A percentile compares a stretch with the other conserved stretches of the same genome.
phyloP scores from a whole-genome alignment of 2,797 vertebrate genomes.

The Peromyscus aztecus region DNA sequence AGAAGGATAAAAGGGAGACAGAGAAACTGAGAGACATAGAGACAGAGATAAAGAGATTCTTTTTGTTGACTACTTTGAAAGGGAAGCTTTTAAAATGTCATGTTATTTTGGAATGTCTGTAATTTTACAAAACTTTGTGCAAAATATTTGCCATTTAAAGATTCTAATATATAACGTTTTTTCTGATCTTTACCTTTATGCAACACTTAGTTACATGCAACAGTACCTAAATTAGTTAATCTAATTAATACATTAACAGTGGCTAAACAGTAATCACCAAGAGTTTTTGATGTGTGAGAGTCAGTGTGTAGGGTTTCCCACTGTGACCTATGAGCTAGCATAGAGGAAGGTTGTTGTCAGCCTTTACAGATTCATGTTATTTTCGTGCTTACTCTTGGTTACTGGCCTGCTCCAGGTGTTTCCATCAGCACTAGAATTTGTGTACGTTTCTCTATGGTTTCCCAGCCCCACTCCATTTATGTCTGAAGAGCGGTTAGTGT shows the following conservation, averaged over 20 bases:
- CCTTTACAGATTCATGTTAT: background rate
- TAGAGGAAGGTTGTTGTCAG: background rate
- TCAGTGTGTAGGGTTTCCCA: background rate
- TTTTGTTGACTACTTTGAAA: background rate
- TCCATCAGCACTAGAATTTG: background rate
- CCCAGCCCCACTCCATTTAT: background rate
- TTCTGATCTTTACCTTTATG: background rate
- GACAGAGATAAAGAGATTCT: background rate
- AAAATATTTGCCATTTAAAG: slow-evolving; percentile 38
- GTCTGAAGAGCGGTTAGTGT: background rate
- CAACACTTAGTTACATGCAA: background rate
- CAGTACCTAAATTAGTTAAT: slow-evolving; percentile 1
- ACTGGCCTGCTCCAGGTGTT: background rate
- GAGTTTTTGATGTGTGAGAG: slow-evolving; percentile 34
- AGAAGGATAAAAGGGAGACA: background rate
- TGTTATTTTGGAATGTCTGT: background rate
- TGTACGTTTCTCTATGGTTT: background rate
- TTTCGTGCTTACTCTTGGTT: background rate
- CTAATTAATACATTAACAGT: background rate
- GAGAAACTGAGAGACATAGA: background rate
- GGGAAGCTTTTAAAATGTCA: background rate
- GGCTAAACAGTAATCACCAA: background rate
- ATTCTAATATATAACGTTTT: background rate
- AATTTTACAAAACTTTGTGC: slow-evolving; percentile 22
- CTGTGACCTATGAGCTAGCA: background rate